These are phyloP conservation scores for Drosophila simulans DNA, from an alignment of 1,140 invertebrate species.

Conservation along the genomic window DNA sequence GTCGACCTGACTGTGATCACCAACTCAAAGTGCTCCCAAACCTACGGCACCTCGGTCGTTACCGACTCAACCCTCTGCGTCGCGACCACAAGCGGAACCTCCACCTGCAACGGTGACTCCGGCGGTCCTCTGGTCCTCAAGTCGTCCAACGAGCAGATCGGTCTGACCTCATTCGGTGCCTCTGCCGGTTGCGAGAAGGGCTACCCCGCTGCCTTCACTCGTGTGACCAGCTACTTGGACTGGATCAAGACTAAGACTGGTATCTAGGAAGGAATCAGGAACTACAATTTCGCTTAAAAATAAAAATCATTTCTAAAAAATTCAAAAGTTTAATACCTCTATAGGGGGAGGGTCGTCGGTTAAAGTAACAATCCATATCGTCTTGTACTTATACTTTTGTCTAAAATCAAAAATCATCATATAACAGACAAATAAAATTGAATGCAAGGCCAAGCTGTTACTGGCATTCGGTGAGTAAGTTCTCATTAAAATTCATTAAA, in stretches of 20 bases:
- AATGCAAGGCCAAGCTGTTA: constrained; percentile 11
- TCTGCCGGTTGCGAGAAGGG: constrained; percentile 85
- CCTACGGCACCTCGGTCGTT: constrained; percentile 55
- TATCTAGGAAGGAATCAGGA: constrained; percentile 38
- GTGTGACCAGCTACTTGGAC: constrained; percentile 85
- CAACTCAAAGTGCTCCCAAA: constrained; percentile 39
- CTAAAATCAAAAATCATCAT: constrained; percentile 3
- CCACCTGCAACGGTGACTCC: constrained; percentile 85
- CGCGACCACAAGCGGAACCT: too few species aligned
- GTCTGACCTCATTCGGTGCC: constrained; percentile 86
- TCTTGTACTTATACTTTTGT: too few species aligned
- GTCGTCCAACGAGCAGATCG: constrained; percentile 66
- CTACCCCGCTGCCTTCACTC: constrained; percentile 85
- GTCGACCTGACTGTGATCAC: constrained; percentile 31
- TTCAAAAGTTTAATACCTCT: constrained; percentile 34
- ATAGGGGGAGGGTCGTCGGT: background rate
- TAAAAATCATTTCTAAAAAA: constrained; percentile 46
- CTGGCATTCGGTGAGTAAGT: background rate
- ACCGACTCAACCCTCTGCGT: constrained; percentile 65
- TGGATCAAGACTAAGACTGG: constrained; percentile 85
- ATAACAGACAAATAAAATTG: constrained; percentile 54
- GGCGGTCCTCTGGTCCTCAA: constrained; percentile 85
- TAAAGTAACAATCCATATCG: too few species aligned
- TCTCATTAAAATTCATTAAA: constrained; percentile 79
- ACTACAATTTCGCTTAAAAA: constrained; percentile 26